Base-by-base conservation (phyloP, 1,140 invertebrate species). In the Drosophila ananassae region DNA sequence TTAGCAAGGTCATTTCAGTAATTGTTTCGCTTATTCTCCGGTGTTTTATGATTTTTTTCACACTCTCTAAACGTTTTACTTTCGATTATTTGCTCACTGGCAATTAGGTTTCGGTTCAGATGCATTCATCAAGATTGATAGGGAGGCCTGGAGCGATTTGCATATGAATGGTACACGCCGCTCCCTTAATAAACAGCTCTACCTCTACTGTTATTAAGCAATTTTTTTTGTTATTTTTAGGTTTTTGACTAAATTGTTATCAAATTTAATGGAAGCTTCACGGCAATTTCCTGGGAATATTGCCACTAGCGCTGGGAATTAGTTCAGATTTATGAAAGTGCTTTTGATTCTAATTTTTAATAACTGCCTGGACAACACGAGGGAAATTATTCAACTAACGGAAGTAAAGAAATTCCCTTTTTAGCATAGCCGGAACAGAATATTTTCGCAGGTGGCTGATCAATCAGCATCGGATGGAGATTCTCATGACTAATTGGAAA, bases 51-150 rank as follows among this genome's bases (percentile, higher is more conserved):
- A 47, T 66, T 46, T 67, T 73, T 55, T 69, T 73, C 71, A 41
- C 71, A 73, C 71, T 73, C 71, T 73, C 71, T 73, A 73, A 73
- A 63, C 71, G 71, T 51, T 73, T 73, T 73, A 73, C 71, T 73
- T 73, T 73, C 71, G 69, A 73, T 73, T 73, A 56, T 73, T 39
- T 37, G 50, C 52, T 52, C 51, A 63, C 24, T 55, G 51, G 21
- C 71, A 73, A 73, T 73, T 73, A 73, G 44, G 21, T 69, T 57
- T 69, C 52, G 64, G 64, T 51, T 69, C 12, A 69, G 67, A 69
- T 69, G 63, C 67, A 69, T 69, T 48, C 13, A 69, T 69, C 25
- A 69, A 69, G 67, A 69, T 69, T 57, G 21, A 34, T 21, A 25
- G 37, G 22, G 24, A 13, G 8, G 48, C 24, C 24, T 17, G 17